Percentiles rank a stretch among this genome's conserved stretches.
These are phyloP conservation scores for Ia io DNA, from an alignment of 2,113 vertebrate genomes.

Conservation along the genomic window DNA sequence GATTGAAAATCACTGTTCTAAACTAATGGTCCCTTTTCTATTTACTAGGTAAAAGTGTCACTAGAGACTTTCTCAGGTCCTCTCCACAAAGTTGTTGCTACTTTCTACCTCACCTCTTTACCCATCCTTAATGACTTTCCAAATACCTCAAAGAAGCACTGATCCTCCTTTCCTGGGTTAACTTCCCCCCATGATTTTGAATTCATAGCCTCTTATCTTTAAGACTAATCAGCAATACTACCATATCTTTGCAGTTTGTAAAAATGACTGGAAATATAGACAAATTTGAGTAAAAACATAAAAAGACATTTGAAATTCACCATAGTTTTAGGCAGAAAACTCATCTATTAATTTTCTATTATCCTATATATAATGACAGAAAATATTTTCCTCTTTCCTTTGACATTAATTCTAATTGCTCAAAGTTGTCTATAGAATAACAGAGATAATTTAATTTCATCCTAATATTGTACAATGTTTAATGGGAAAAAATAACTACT, in stretches of 20 bases:
- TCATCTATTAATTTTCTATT: not conserved
- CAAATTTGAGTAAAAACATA: constrained; percentile 7
- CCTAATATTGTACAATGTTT: not conserved
- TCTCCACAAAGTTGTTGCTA: not conserved
- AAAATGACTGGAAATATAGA: not conserved
- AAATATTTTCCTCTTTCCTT: constrained; percentile 26
- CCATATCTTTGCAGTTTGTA: not conserved
- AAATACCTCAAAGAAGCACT: not conserved
- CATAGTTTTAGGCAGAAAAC: not conserved
- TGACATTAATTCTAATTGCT: constrained; percentile 16
- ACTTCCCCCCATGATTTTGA: not conserved
- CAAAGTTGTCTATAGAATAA: not conserved
- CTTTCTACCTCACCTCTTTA: not conserved
- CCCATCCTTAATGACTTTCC: not conserved
- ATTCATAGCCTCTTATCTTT: not conserved
- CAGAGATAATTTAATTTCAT: not conserved
- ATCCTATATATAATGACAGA: not conserved
- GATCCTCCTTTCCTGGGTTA: not conserved
- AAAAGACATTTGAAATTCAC: not conserved
- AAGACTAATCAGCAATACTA: not conserved
- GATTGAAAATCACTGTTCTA: not conserved
- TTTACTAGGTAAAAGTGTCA: not conserved
- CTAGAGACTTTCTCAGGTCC: not conserved
- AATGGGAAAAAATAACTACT: not conserved
- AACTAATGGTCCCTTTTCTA: not conserved